A percentile compares a stretch with the other conserved stretches of the same genome.
These are phyloP conservation scores for Drosophila lacteicornis DNA, from an alignment of 1,140 invertebrate genomes.

Conservation along the genomic window DNA sequence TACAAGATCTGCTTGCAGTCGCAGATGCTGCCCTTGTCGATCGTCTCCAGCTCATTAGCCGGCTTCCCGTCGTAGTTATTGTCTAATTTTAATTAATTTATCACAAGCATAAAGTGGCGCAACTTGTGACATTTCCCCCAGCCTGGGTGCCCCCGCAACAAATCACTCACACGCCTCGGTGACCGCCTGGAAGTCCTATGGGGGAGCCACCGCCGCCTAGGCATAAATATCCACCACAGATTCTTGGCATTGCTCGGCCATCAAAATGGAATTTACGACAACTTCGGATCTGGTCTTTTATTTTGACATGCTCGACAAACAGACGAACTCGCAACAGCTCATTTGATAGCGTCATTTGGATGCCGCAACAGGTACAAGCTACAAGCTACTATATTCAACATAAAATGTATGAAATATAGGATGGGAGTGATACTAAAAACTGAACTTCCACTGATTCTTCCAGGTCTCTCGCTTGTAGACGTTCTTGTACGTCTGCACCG, in stretches of 20 bases:
- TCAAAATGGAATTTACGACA: constrained; percentile 78
- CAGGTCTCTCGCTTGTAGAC: constrained; percentile 50
- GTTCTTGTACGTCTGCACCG: constrained; percentile 62
- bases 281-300: constrained; percentile 35
- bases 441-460: constrained; percentile 52
- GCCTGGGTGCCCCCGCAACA: constrained; percentile 34
- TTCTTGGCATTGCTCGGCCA: constrained; percentile 66
- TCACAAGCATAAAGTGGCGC: constrained; percentile 79
- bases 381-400: constrained; percentile 5
- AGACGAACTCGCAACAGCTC: constrained; percentile 63
- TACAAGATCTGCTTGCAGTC: constrained; percentile 63
- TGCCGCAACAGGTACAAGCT: constrained; percentile 46
- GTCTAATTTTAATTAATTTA: constrained; percentile 84
- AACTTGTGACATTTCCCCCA: constrained; percentile 45
- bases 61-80: constrained; percentile 72
- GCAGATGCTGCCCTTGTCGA: constrained; percentile 57
- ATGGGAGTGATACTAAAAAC: constrained; percentile 15
- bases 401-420: constrained; percentile 9
- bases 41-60: constrained; percentile 75
- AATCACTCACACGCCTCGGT: constrained; percentile 81
- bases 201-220: constrained; percentile 2
- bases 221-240: constrained; percentile 74
- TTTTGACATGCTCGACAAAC: constrained; percentile 74
- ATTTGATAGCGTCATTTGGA: constrained; percentile 67
- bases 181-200: constrained; percentile 24